phyloP scores from a whole-genome alignment of 2,888 invertebrate species.

The Neocrepidodera transversa region DNA sequence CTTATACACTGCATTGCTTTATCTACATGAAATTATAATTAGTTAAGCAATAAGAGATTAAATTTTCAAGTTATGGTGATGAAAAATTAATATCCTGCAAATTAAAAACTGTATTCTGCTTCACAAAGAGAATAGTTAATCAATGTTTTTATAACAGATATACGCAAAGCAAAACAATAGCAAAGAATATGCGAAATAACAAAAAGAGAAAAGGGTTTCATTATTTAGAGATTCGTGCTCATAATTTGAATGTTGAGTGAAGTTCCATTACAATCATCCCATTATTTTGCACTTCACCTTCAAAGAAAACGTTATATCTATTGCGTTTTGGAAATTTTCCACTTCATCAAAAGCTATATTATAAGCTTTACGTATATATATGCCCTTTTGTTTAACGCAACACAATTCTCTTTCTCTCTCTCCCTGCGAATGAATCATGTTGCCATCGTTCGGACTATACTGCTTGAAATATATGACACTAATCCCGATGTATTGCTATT shows the following conservation, averaged over 20 bases:
- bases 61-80: background rate
- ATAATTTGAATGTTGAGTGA: constrained; percentile 4
- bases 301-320: constrained; percentile 16
- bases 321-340: constrained; percentile 13
- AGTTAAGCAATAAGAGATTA: too few relatives aligned
- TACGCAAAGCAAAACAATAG: background rate
- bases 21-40: too few relatives aligned
- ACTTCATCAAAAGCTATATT: constrained; percentile 22
- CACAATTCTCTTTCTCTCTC: too few relatives aligned
- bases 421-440: constrained; percentile 18
- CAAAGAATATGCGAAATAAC: constrained; percentile 8
- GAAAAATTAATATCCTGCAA: background rate
- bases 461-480: constrained; percentile 24
- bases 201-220: constrained; percentile 10
- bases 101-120: background rate
- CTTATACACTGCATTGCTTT: too few relatives aligned
- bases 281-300: constrained; percentile 11
- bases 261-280: constrained; percentile 10
- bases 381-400: constrained; percentile 21
- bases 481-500: constrained; percentile 27
- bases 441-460: constrained; percentile 9
- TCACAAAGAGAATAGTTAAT: constrained; percentile 1
- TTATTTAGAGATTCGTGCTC: constrained; percentile 6
- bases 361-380: constrained; percentile 21
- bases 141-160: background rate